Base-by-base conservation (phyloP, 2,888 invertebrate genomes). In the Pterostichus madidus region DNA sequence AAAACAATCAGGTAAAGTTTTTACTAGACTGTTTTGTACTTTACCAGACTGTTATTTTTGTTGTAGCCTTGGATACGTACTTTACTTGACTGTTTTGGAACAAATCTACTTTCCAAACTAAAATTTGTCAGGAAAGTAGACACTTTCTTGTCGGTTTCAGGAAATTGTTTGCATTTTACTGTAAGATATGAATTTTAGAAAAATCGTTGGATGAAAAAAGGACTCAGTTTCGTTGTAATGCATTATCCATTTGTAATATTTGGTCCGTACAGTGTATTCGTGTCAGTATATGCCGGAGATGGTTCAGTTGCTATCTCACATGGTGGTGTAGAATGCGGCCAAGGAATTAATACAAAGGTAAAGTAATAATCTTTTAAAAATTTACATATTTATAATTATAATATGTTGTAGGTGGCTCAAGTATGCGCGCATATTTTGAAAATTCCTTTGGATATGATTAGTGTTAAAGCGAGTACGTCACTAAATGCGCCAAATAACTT, bases 201-300 rank as follows among this genome's bases (percentile, higher is more conserved):
- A 76, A 96, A 97, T 89, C 91, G 95, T 32, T 97, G 97, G 97
- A 95, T 93, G 86, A 97, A 97, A 88, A 92, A 93, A 49, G 97
- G 95, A 0, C 89, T 95, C 0, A 90, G 93, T 11, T 87, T 96
- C 5, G 91, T 94, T 8, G 92, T 95, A 2, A 93, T 96, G 92
- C 93, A 92, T 85, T 97, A 94, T 90, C 92, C 92, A 0, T 89
- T 94, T 0, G 86, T 89, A 0, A 88, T 91, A 44, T 88, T 90
- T 32, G 91, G 92, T 0, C 92, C 92, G 76, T 93, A 90, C 84
- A 91, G 93, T 75, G 92, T 93, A 0, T 90, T 93, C 17, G 91
- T 96, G 13, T 91, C 94, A 0, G 92, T 97, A 82, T 95, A 93
- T 86, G 94, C 93, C 24, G 91, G 92, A 2, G 95, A 96, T 87